Base-by-base conservation (phyloP, 1,140 invertebrate species). In the Bombyx mori region DNA sequence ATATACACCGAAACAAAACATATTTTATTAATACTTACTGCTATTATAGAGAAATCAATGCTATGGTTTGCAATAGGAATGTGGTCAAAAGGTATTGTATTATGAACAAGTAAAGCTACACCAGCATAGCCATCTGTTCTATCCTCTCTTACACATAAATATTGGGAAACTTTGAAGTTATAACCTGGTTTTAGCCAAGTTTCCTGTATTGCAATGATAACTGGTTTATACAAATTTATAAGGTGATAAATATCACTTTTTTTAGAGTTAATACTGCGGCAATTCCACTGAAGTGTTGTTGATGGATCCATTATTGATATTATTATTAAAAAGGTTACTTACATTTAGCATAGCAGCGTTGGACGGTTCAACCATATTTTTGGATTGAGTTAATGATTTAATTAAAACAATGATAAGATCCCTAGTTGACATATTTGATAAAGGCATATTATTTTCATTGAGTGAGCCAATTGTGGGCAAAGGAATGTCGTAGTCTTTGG, bases 181-280 rank as follows among this genome's bases (percentile, higher is more conserved):
- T 58, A 54, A 7, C 56, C 44, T 47, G 63, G 60, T n/a, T 61
- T 61, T 22, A 66, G 47, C 61, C 65, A 67, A 50, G 65, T 67
- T 53, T 63, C 65, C 44, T 52, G 56, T 26, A 63, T 22, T 42
- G 61, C n/a, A n/a, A n/a, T n/a, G n/a, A n/a, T n/a, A n/a, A n/a
- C n/a, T n/a, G n/a, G n/a, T n/a, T n/a, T n/a, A n/a, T n/a, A n/a
- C n/a, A n/a, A n/a, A n/a, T n/a, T n/a, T n/a, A n/a, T n/a, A n/a
- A n/a, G n/a, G n/a, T n/a, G n/a, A n/a, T n/a, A n/a, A n/a, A n/a
- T n/a, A n/a, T n/a, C n/a, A n/a, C n/a, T n/a, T n/a, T n/a, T n/a
- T n/a, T n/a, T n/a, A n/a, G n/a, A n/a, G n/a, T n/a, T n/a, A n/a
- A n/a, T n/a, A n/a, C n/a, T n/a, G n/a, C n/a, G n/a, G n/a, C n/a